These are phyloP conservation scores for Augochlora pura DNA, from an alignment of 1,140 invertebrate genomes.

Conservation along the genomic window DNA sequence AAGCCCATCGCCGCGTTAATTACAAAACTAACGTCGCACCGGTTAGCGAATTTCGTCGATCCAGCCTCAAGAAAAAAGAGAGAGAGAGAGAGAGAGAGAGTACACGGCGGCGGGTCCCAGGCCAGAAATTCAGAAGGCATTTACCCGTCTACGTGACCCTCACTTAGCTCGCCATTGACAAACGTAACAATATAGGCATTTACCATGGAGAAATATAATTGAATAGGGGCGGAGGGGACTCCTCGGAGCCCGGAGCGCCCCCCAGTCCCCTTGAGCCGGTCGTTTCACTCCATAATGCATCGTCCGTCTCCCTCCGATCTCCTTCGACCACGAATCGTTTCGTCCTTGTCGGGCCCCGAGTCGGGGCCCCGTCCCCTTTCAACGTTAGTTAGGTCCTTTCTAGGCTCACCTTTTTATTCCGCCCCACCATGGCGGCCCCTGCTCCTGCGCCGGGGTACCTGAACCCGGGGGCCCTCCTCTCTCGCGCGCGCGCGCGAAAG, in stretches of 20 bases:
- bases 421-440: constrained; percentile 67
- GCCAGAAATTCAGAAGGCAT: constrained; percentile 65
- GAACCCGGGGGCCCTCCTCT: constrained; percentile 62
- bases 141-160: constrained; percentile 74
- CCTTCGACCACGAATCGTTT: constrained; percentile 28
- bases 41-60: too few species aligned
- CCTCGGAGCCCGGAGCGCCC: constrained; percentile 53
- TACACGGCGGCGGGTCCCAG: constrained; percentile 38
- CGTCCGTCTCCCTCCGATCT: constrained; percentile 16
- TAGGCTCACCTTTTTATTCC: constrained; percentile 77
- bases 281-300: constrained; percentile 34
- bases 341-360: constrained; percentile 40
- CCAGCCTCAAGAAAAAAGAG: too few species aligned
- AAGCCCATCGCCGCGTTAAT: too few species aligned
- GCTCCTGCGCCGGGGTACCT: constrained; percentile 57
- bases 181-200: constrained; percentile 81
- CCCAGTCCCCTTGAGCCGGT: constrained; percentile 21
- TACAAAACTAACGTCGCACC: too few species aligned
- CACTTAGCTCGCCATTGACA: constrained; percentile 79
- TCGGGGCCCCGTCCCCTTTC: constrained; percentile 68
- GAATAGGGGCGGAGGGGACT: constrained; percentile 70
- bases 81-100: too few species aligned
- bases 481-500: too few species aligned
- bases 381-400: constrained; percentile 76
- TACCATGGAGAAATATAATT: constrained; percentile 80